Evolutionary conservation across 2,113 vertebrate genomes (phyloP).

Genomic region (Pollimyrus isidori): DNA sequence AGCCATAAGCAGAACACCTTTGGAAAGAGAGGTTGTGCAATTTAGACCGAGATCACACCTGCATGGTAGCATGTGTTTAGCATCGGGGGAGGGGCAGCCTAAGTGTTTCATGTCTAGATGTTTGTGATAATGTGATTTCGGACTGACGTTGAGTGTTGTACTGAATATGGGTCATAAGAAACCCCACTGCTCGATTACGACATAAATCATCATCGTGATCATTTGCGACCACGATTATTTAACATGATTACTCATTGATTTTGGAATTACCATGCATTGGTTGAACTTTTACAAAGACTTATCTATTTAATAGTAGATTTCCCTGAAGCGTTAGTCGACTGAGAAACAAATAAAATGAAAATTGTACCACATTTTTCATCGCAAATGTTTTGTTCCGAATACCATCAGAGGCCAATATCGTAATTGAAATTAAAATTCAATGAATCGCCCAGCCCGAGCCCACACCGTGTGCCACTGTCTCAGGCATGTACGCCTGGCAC

Average conservation of each 20-base stretch:
- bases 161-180: not conserved
- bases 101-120: not conserved
- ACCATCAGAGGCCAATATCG: not conserved
- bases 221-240: not conserved
- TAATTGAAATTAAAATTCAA: not conserved
- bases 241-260: not conserved
- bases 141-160: conserved; percentile 9
- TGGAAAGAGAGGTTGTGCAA: not conserved
- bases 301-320: not conserved
- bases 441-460: not conserved
- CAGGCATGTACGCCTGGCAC: no score
- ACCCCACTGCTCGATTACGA: not conserved
- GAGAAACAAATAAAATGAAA: not conserved
- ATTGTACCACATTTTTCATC: not conserved
- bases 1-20: not conserved
- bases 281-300: not conserved
- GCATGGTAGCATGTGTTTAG: not conserved
- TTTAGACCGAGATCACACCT: not conserved
- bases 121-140: not conserved
- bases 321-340: not conserved
- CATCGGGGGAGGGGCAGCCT: not conserved
- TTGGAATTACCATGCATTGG: not conserved
- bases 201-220: not conserved
- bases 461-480: not conserved
- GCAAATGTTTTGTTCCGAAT: not conserved